Evolutionary conservation across 2,113 vertebrate species (phyloP).

Genomic region (Tautogolabrus adspersus): DNA sequence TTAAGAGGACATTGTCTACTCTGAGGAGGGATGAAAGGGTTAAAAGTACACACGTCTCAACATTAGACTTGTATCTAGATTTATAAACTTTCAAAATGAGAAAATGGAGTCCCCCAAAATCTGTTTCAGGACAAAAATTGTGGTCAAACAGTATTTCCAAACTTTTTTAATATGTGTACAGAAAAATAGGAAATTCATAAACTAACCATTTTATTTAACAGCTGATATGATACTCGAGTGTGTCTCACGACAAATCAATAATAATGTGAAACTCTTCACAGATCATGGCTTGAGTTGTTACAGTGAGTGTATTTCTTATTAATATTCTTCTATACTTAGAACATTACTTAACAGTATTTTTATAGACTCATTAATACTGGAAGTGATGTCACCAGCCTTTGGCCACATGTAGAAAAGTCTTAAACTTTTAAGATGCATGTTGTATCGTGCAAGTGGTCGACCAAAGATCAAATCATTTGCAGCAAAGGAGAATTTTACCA

Average conservation of each 20-base stretch:
- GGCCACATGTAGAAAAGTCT: neutral
- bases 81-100: neutral
- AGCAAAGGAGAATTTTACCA: no score
- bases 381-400: constrained; percentile 4
- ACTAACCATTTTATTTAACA: no score
- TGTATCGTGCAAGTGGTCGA: no score
- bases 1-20: no score
- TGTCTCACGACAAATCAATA: no score
- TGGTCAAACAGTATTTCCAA: neutral
- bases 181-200: no score
- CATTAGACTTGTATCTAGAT: neutral
- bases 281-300: neutral
- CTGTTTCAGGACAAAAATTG: neutral
- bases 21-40: no score
- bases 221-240: no score
- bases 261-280: no score
- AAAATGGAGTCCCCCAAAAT: neutral
- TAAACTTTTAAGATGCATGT: neutral
- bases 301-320: neutral
- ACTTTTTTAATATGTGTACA: no score
- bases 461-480: no score
- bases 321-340: neutral
- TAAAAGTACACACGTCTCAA: no score
- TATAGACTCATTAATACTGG: neutral
- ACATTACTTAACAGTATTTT: neutral